Base-by-base conservation (phyloP, 2,888 invertebrate genomes). In the Nebria brevicollis region DNA sequence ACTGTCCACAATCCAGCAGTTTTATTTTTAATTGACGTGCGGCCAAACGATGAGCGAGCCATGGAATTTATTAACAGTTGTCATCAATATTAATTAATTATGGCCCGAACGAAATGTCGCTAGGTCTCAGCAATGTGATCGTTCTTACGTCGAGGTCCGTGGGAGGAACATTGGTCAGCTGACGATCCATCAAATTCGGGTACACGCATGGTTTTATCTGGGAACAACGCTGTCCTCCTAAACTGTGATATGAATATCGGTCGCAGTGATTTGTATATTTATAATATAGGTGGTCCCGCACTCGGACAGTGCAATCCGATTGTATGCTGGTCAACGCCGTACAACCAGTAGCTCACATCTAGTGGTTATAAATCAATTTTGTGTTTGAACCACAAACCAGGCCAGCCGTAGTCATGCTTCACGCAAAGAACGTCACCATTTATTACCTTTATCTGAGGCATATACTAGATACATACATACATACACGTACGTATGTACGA, bases 21-120 rank as follows among this genome's bases (percentile, higher is more conserved):
- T 87, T 54, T 87, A 88, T 87, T 87, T 88, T 87, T 88, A 88
- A 88, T 88, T 88, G 88, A 88, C 87, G 86, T 85, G 85, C 82
- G 84, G 66, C 26, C 73, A 73, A 87, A 86, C 86, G 86, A 87
- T 86, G 87, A 85, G 84, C 86, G 84, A 83, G 83, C 84, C 83
- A 80, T 73, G 86, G 86, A 86, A 87, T 87, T 86, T 86, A 87
- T 85, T 85, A 85, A 85, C 85, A 86, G 86, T 86, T 87, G 87
- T 88, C 87, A 87, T 86, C 86, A 85, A 86, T 87, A 88, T 88
- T 87, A 86, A 88, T 88, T 87, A 87, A 88, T 88, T 77, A 81
- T 66, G 75, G 75, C 72, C 20, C 20, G 77, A 64, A 34, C 72
- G 42, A 77, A 42, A 81, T 73, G 80, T 81, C 80, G 75, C 76